Conservation (phyloP, 2,888 invertebrate genomes). For the Loripinus fragilis region DNA sequence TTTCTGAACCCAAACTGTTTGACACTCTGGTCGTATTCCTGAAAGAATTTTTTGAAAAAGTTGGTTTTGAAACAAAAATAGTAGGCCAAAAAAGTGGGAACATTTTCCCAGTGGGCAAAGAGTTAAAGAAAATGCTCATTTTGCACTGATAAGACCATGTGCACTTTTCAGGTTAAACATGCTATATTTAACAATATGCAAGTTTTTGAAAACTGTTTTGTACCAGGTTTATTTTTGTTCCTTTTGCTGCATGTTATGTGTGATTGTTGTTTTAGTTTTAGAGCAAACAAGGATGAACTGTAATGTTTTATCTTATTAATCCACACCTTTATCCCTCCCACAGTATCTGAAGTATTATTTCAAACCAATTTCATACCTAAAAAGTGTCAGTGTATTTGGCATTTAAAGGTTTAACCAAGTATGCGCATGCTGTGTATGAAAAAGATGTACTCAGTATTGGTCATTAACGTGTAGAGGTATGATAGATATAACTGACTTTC, state of each 20-base stretch:
- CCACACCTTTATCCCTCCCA: conserved; percentile 11
- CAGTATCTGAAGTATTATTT: conserved; percentile 1
- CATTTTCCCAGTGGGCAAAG: too few species aligned
- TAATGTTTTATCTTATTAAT: conserved; percentile 21
- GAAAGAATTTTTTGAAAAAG: too few species aligned
- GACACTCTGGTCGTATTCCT: too few species aligned
- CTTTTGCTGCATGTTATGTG: conserved; percentile 37
- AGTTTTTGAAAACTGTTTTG: too few species aligned
- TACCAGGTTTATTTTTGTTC: conserved; percentile 1
- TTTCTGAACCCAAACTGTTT: too few species aligned
- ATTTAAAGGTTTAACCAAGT: conserved; percentile 11
- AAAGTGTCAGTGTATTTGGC: conserved; percentile 5
- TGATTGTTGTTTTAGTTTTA: conserved; percentile 34
- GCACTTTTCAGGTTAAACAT: too few species aligned
- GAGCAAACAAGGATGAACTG: conserved; percentile 21
- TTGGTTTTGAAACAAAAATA: too few species aligned
- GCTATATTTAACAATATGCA: too few species aligned
- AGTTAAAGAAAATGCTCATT: too few species aligned
- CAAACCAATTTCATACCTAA: background rate
- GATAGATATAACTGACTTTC: background rate
- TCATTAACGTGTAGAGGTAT: background rate
- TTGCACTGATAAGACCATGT: too few species aligned
- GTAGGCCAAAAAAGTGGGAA: too few species aligned
- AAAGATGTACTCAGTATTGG: conserved; percentile 13
- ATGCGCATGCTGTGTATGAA: conserved; percentile 15